phyloP scores from a whole-genome alignment of 2,797 vertebrate genomes.

The Miichthys miiuy region DNA sequence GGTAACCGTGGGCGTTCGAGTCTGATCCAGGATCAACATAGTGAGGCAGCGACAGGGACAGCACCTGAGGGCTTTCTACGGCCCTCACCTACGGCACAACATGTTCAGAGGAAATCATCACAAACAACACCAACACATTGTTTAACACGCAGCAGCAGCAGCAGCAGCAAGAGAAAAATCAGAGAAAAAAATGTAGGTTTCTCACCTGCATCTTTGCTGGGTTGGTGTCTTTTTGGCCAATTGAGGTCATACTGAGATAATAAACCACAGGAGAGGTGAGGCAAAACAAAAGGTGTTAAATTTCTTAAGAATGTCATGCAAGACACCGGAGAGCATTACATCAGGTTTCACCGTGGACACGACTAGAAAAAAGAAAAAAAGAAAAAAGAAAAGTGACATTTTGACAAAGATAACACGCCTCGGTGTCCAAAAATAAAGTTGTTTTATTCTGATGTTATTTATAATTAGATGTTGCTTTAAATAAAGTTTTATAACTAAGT shows the following conservation, averaged over 20 bases:
- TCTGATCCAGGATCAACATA: conserved; percentile 40
- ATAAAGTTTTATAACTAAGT: too few relatives aligned
- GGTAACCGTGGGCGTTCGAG: conserved; percentile 34
- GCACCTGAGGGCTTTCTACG: conserved; percentile 37
- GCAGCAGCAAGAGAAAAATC: too few relatives aligned
- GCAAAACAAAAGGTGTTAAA: conserved; percentile 61
- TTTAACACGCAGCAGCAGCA: neutral
- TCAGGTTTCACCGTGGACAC: conserved; percentile 24
- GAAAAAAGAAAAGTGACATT: neutral
- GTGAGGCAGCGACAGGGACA: conserved; percentile 42
- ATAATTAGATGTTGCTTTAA: neutral
- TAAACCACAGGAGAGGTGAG: neutral
- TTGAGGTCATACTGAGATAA: conserved; percentile 43
- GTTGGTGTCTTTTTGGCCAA: conserved; percentile 12
- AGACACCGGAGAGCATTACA: conserved; percentile 18
- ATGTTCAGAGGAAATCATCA: conserved; percentile 18
- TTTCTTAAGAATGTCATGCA: conserved; percentile 58
- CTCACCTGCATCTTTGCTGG: conserved; percentile 30
- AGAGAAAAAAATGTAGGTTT: neutral
- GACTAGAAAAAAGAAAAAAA: neutral
- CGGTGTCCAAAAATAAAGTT: neutral
- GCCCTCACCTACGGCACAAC: conserved; percentile 23
- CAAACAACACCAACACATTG: neutral
- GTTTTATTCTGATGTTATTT: neutral
- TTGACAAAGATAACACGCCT: neutral